phyloP scores from a whole-genome alignment of 2,113 vertebrate genomes.

The Camelus bactrianus region DNA sequence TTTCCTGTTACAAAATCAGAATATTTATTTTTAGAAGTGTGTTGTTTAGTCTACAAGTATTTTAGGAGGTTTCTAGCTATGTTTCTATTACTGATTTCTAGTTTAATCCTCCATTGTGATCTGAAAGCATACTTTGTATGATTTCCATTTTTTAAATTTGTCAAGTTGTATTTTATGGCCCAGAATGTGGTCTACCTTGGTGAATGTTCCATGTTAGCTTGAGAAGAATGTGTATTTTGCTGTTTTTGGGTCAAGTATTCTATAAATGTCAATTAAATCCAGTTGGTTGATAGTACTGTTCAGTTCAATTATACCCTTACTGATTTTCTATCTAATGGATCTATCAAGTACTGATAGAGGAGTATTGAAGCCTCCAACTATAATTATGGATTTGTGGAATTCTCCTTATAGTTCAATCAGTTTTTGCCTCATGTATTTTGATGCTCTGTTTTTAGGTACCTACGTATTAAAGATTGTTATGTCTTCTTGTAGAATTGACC shows the following conservation, averaged over 20 bases:
- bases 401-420: not conserved
- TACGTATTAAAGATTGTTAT: slow-evolving; percentile 1
- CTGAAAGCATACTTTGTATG: not conserved
- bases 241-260: not conserved
- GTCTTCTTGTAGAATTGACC: not conserved
- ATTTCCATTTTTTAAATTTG: slow-evolving; percentile 28
- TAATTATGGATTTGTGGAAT: slow-evolving; percentile 46
- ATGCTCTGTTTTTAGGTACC: slow-evolving; percentile 2
- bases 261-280: slow-evolving; percentile 55
- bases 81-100: slow-evolving; percentile 15
- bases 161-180: slow-evolving; percentile 25
- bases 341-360: slow-evolving; percentile 51
- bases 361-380: slow-evolving; percentile 27
- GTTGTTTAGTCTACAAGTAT: slow-evolving; percentile 4
- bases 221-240: slow-evolving; percentile 41
- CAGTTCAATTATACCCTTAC: slow-evolving; percentile 45
- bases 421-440: slow-evolving; percentile 17
- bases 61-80: not conserved
- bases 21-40: slow-evolving; percentile 54
- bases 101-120: not conserved
- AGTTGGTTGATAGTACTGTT: slow-evolving; percentile 46
- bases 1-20: slow-evolving; percentile 38
- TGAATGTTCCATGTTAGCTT: slow-evolving; percentile 11
- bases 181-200: not conserved
- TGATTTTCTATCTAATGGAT: slow-evolving; percentile 38